Evolutionary conservation across 2,797 vertebrate genomes (phyloP), one percentile per base, ranked within the genome.

Genomic region (Enteromius mattozi): DNA sequence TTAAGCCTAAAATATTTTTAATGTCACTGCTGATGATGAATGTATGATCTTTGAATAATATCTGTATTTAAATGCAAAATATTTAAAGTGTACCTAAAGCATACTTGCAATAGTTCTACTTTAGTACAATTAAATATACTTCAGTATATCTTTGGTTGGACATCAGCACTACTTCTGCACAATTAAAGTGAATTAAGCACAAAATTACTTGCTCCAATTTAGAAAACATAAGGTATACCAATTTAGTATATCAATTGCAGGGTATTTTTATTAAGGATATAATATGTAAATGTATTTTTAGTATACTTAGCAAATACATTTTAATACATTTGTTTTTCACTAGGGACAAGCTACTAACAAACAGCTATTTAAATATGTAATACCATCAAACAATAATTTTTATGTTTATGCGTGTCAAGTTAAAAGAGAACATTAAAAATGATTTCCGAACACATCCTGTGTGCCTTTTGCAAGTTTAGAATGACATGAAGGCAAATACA

Each of bases 381-480:
- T 19, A 49, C 8, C 0, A 9, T 74, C 70, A 74, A 74, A 74
- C 2, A 3, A 45, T 47, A 24, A 70, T 27, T 70, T 45, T 24
- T 45, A 70, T 17, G 40, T 27, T 47, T 27, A 19, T 51, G 8
- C 9, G 27, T 63, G 13, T 63, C 10, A 63, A 61, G 59, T 61
- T 24, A 61, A 24, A 54, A 61, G 59, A 61, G 2, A 54, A 21
- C 24, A 61, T 24, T 14, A 61, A 13, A 61, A 61, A 61, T n/a
- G 12, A 61, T 61, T 61, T 27, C 0, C 1, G 19, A 63, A 63
- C 59, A 63, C n/a, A 27, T 30, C 7, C 33, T 37, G 16, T 47
- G n/a, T 72, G n/a, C 42, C 69, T 47, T n/a, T 13, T 40, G 3
- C 21, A 24, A n/a, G 21, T 71, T 71, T 74, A 74, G 70, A 74